A percentile compares a stretch with the other conserved stretches of the same genome.
phyloP scores from a whole-genome alignment of 1,140 invertebrate genomes.

The Patella vulgata region DNA sequence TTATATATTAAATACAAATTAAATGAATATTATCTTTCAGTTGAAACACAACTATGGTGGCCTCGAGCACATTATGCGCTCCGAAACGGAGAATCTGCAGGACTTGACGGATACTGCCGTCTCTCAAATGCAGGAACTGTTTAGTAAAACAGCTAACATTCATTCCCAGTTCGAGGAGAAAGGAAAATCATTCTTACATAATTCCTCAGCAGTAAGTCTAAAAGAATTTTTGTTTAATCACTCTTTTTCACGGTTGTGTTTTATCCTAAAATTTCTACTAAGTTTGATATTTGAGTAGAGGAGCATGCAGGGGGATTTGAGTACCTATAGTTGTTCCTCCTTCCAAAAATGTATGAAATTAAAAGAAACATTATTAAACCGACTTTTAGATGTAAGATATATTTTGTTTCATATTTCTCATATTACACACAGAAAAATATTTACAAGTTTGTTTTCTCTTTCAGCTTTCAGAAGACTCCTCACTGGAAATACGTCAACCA shows the following conservation, averaged over 20 bases:
- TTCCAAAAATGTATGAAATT: too few relatives aligned
- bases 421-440: too few relatives aligned
- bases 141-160: slow-evolving; percentile 53
- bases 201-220: slow-evolving; percentile 72
- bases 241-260: slow-evolving; percentile 14
- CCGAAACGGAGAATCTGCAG: slow-evolving; percentile 68
- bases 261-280: too few relatives aligned
- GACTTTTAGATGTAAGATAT: too few relatives aligned
- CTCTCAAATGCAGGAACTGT: slow-evolving; percentile 59
- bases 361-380: too few relatives aligned
- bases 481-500: slow-evolving; percentile 78
- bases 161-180: slow-evolving; percentile 71
- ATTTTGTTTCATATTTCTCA: too few relatives aligned
- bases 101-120: slow-evolving; percentile 60
- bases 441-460: slow-evolving; percentile 21
- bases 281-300: too few relatives aligned
- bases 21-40: slow-evolving; percentile 50
- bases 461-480: slow-evolving; percentile 77
- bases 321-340: too few relatives aligned
- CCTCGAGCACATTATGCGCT: slow-evolving; percentile 72
- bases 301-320: too few relatives aligned
- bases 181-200: slow-evolving; percentile 77
- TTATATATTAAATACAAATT: too few relatives aligned
- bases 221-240: slow-evolving; percentile 7
- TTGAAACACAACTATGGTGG: slow-evolving; percentile 76